A percentile compares a stretch with the other conserved stretches of the same genome.
These are phyloP conservation scores for Xiphophorus maculatus DNA, from an alignment of 2,113 vertebrate species.

Conservation along the genomic window DNA sequence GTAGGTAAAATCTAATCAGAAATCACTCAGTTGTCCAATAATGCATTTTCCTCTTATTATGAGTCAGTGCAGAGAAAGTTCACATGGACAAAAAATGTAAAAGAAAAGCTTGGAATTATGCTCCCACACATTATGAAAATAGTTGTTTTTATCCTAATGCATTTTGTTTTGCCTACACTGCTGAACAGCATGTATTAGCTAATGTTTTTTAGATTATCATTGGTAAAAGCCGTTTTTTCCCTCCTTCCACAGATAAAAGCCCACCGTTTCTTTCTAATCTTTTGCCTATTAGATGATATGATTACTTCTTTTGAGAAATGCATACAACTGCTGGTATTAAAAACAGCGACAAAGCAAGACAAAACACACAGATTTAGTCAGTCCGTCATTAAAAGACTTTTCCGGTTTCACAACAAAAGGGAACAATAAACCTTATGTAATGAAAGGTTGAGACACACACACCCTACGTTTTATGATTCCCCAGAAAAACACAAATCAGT, in stretches of 20 bases:
- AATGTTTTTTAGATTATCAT: background rate
- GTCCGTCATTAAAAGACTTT: too few relatives aligned
- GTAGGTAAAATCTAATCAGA: constrained; percentile 72
- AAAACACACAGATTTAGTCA: too few relatives aligned
- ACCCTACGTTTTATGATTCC: too few relatives aligned
- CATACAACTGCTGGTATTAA: background rate
- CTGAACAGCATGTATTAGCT: background rate
- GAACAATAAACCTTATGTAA: background rate
- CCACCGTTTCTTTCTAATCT: background rate
- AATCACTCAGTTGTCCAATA: constrained; percentile 68
- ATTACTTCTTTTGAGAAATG: background rate
- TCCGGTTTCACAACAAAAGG: background rate
- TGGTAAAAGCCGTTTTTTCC: background rate
- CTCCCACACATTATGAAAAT: background rate
- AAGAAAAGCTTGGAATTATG: constrained; percentile 21
- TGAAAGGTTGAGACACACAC: background rate
- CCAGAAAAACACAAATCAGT: too few relatives aligned
- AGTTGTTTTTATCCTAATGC: background rate
- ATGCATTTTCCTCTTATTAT: constrained; percentile 64
- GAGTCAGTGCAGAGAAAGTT: constrained; percentile 33
- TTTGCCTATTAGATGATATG: background rate
- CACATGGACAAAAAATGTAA: constrained; percentile 23
- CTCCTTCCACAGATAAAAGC: background rate
- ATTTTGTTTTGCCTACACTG: background rate
- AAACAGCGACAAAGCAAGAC: background rate